phyloP scores from a whole-genome alignment of 1,140 invertebrate genomes.

The Cydia splendana region DNA sequence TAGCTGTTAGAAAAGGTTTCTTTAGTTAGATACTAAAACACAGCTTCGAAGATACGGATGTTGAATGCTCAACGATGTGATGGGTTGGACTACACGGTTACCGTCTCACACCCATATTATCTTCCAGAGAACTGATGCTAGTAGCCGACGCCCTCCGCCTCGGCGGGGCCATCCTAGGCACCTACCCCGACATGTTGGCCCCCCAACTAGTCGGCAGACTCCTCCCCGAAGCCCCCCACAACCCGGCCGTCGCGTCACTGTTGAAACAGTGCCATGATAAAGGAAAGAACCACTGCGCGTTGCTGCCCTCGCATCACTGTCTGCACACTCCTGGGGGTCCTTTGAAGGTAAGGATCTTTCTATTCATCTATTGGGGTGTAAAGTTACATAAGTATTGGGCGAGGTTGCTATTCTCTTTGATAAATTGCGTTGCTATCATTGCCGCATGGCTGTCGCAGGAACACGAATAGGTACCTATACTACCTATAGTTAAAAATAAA shows the following conservation, averaged over 20 bases:
- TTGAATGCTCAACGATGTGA: too few species aligned
- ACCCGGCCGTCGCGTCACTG: slow-evolving; percentile 91
- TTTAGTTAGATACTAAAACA: too few species aligned
- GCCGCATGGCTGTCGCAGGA: too few species aligned
- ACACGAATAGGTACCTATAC: too few species aligned
- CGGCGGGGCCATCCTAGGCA: slow-evolving; percentile 93
- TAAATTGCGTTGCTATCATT: too few species aligned
- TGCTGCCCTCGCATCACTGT: slow-evolving; percentile 96
- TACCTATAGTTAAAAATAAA: too few species aligned
- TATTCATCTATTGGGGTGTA: too few species aligned
- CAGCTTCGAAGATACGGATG: too few species aligned
- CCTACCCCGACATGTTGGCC: slow-evolving; percentile 97
- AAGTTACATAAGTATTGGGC: too few species aligned
- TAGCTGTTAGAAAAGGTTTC: too few species aligned
- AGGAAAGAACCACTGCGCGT: slow-evolving; percentile 92
- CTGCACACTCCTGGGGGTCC: slow-evolving; percentile 98
- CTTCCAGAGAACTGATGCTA: slow-evolving; percentile 91
- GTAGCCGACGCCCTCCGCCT: slow-evolving; percentile 96
- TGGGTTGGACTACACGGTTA: background rate
- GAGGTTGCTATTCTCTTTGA: too few species aligned
- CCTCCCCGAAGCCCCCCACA: slow-evolving; percentile 92
- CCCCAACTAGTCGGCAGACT: slow-evolving; percentile 96
- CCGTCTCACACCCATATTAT: background rate
- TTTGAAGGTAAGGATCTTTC: slow-evolving; percentile 85
- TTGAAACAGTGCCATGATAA: slow-evolving; percentile 93